Evolutionary conservation across 2,113 vertebrate species (phyloP).

Genomic region (Aspidoscelis tigris): DNA sequence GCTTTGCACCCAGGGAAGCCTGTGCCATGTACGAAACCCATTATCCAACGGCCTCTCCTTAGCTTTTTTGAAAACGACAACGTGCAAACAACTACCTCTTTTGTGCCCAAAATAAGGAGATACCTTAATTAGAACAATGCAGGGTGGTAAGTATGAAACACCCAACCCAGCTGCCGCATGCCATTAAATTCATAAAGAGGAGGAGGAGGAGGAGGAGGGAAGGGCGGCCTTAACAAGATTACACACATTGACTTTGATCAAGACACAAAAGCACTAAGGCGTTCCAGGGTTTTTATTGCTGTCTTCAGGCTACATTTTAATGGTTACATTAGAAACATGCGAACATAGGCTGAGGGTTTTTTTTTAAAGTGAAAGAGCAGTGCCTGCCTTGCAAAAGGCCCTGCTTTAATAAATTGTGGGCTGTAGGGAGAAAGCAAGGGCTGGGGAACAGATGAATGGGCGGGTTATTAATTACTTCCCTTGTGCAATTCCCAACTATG

Average conservation of each 20-base stretch:
- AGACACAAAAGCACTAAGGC: conserved; percentile 85
- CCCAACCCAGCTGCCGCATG: conserved; percentile 81
- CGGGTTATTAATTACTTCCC: conserved; percentile 81
- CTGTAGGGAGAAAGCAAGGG: conserved; percentile 71
- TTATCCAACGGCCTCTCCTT: conserved; percentile 62
- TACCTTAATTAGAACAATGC: conserved; percentile 86
- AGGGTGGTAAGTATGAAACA: conserved; percentile 76
- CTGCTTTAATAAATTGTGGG: conserved; percentile 78
- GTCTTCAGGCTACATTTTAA: conserved; percentile 94
- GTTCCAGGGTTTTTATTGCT: conserved; percentile 89
- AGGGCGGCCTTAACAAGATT: conserved; percentile 89
- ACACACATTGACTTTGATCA: conserved; percentile 92
- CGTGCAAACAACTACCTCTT: conserved; percentile 65
- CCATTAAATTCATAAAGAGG: conserved; percentile 78
- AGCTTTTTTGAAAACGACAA: conserved; percentile 62
- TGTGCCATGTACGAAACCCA: conserved; percentile 68
- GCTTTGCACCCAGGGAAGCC: conserved; percentile 65
- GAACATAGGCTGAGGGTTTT: conserved; percentile 75
- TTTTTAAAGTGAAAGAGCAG: conserved; percentile 60
- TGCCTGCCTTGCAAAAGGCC: conserved; percentile 66
- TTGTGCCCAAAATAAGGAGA: conserved; percentile 78
- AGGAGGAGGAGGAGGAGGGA: conserved; percentile 58
- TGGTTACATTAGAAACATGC: conserved; percentile 86
- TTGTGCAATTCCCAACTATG: conserved; percentile 65
- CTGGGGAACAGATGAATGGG: conserved; percentile 77